Base-by-base conservation (phyloP, 2,113 vertebrate genomes). In the Pelobates fuscus region DNA sequence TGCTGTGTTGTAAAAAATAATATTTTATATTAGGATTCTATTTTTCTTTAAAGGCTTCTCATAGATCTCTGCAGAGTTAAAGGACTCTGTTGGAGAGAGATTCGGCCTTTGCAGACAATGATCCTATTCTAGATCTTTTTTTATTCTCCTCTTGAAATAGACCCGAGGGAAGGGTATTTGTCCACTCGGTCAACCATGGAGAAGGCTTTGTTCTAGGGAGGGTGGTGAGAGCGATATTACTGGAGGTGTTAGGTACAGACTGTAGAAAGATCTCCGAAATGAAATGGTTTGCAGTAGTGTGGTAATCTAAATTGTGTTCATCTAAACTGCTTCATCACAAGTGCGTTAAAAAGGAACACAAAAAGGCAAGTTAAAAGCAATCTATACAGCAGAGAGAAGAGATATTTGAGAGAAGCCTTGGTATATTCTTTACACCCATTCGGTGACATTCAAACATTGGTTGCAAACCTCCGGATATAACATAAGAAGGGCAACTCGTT, bases 111-210 rank as follows among this genome's bases (percentile, higher is more conserved):
- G 49, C 54, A 85, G 64, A 71, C 71, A 66, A 62, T 62, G 77
- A 52, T 82, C 81, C 66, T 60, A 80, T 72, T 67, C 80, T 67
- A 78, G 84, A 87, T 84, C 46, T 1, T 83, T 70, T 82, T 67
- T 29, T 82, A 84, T 85, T 82, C 81, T 88, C 87, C 87, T 86
- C 84, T 61, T 70, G 81, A 78, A 82, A 82, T 85, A 88, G 85
- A 88, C 87, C 85, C 86, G 84, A 80, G 77, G 80, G 74, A 78
- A 71, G 70, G 76, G 77, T 0, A 29, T 84, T 61, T 61, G 23
- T 77, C 82, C 77, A 77, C 49, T 69, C 80, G 80, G 78, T 70
- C 64, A 85, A 82, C 81, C 82, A 63, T 24, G 70, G 79, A 26
- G 32, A 85, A 59, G 27, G 57, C 12, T 14, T 24, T 61, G 26